Base-by-base conservation (phyloP, 2,113 vertebrate species). In the Machaerirhynchus nigripectus region DNA sequence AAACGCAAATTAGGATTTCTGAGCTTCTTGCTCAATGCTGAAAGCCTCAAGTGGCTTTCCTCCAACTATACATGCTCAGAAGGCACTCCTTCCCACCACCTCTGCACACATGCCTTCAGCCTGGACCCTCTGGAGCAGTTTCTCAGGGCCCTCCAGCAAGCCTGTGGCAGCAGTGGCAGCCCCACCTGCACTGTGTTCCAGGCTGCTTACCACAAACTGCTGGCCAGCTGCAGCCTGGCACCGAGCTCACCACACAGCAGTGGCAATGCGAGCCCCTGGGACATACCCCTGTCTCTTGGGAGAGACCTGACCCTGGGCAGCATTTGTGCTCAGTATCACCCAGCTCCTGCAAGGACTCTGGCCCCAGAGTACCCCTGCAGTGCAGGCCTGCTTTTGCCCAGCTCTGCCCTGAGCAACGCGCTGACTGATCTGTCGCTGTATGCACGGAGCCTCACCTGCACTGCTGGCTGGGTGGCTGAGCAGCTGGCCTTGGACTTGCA, bases 21-120 rank as follows among this genome's bases (percentile, higher is more conserved):
- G 91, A 96, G 97, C 69, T 95, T 97, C 67, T 77, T 98, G 75
- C 94, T 98, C 55, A 98, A 97, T 22, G 92, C 90, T 0, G 93
- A 98, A 90, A 98, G 97, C 70, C 86, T 98, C 49, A 94, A 92
- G 59, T 98, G 97, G 97, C 91, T 98, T 67, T 97, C 83, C 23
- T 85, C 84, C 74, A 98, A 92, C 47, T 92, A 85, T 0, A 3
- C 33, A 1, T 87, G 68, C 83, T 76, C 68, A 44, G 85, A 90
- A 67, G 68, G 56, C 11, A 6, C 52, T 85, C 88, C 73, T 57
- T 84, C 87, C 64, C 80, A 24, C 1, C 78, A 69, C 53, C 55
- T 97, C 74, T 87, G 90, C 61, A 79, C 94, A 50, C 87, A 31
- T 0, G 91, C 94, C 65, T 96, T 98, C 90, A 97, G 93, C 90